Evolutionary conservation across 2,797 vertebrate species (phyloP).

Genomic region (Eupleurogrammus muticus): DNA sequence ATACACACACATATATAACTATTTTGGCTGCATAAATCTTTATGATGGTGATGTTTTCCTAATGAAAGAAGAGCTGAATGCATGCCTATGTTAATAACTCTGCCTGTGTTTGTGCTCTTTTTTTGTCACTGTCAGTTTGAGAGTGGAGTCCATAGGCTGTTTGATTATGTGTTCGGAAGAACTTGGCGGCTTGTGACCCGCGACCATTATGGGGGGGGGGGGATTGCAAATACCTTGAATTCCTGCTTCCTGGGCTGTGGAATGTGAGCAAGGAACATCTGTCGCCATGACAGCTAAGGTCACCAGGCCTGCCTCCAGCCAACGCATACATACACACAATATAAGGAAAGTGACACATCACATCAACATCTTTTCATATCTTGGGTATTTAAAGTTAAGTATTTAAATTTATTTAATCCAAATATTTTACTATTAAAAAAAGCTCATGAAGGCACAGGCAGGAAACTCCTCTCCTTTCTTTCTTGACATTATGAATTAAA

Average conservation of each 20-base stretch:
- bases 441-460: not conserved
- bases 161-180: constrained; percentile 69
- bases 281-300: constrained; percentile 80
- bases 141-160: constrained; percentile 24
- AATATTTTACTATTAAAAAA: not conserved
- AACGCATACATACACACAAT: constrained; percentile 3
- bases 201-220: constrained; percentile 48
- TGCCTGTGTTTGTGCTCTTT: constrained; percentile 4
- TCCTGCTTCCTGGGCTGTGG: constrained; percentile 77
- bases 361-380: not conserved
- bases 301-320: constrained; percentile 62
- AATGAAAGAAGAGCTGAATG: not conserved
- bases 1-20: constrained; percentile 43
- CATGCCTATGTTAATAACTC: not conserved
- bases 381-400: not conserved
- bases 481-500: not conserved
- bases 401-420: constrained; percentile 14
- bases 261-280: constrained; percentile 83
- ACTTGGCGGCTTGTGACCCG: constrained; percentile 44
- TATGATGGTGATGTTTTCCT: not conserved
- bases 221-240: constrained; percentile 79
- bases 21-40: constrained; percentile 10
- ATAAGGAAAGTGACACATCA: not conserved
- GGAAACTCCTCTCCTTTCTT: not conserved
- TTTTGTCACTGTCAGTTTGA: not conserved